Evolutionary conservation across 2,888 invertebrate genomes (phyloP).

Genomic region (Lycocerus yunnanus): DNA sequence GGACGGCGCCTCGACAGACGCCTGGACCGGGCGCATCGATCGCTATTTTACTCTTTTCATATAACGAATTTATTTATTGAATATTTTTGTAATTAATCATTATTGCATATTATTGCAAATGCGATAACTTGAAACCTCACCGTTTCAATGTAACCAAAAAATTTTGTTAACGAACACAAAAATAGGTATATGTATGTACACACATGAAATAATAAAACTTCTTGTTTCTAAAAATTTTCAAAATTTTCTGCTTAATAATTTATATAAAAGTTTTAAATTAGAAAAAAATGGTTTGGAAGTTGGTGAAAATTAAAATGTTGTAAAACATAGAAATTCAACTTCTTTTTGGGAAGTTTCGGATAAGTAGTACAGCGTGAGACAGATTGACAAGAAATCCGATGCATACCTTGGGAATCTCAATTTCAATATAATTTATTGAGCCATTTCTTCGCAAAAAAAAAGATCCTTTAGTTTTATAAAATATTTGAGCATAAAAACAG

Average conservation of each 20-base stretch:
- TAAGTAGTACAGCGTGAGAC: neutral
- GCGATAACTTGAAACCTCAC: neutral
- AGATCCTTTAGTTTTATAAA: neutral
- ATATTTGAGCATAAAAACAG: neutral
- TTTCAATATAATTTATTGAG: neutral
- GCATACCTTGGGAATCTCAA: too few relatives aligned
- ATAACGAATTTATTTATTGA: conserved; percentile 1
- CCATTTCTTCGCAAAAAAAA: too few relatives aligned
- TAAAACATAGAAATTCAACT: neutral
- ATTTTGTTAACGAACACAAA: neutral
- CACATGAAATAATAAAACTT: neutral
- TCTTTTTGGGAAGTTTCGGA: neutral
- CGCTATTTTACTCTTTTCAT: conserved; percentile 30
- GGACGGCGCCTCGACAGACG: conserved; percentile 51
- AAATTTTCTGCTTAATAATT: too few relatives aligned
- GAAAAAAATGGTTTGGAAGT: neutral
- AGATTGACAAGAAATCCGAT: too few relatives aligned
- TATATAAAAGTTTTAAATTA: too few relatives aligned
- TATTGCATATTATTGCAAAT: neutral
- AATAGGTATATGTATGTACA: too few relatives aligned
- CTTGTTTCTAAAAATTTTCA: neutral
- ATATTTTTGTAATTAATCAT: neutral
- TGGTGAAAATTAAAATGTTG: neutral
- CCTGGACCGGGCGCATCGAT: conserved; percentile 54
- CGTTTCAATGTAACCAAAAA: neutral